Evolutionary conservation across 2,888 invertebrate species (phyloP), one percentile per base, ranked within the genome.

Genomic region (Atethmia centrago): DNA sequence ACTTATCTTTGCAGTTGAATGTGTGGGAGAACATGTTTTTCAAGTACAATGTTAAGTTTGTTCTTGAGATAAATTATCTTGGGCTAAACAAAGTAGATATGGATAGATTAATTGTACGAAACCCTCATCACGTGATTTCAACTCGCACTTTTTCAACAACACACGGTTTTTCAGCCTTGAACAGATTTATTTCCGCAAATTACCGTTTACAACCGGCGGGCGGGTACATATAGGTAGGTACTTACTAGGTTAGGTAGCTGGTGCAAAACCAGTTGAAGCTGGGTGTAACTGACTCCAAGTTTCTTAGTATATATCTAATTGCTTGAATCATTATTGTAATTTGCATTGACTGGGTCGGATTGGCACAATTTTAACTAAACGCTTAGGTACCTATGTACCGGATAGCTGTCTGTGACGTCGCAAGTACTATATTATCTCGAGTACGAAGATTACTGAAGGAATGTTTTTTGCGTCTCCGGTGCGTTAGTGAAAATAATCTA

Each of bases 321-420:
- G 51, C 42, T 68, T 53, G 69, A n/a, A 42, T 53, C 31, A 42
- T 70, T 19, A 69, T 40, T 68, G 14, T 69, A 31, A 42, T 69
- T n/a, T 31, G n/a, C 1, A 51, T 68, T 63, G 66, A 21, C 5
- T 36, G 47, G 45, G 2, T 28, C 21, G 21, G 28, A 69, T 49
- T 53, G 31, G n/a, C n/a, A 53, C 42, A 28, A 16, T 51, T 53
- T 55, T 49, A 28, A 28, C 25, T 21, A 7, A 51, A 28, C 40
- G 28, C 28, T 68, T 51, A 9, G 12, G 25, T 47, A 47, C 21
- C 16, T 19, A n/a, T n/a, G n/a, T n/a, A 19, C n/a, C 9, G 14
- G 14, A 19, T 14, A 45, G 9, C 55, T 10, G 45, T 40, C 16
- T 21, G 31, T 19, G n/a, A 19, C 14, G 21, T 40, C n/a, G 5